Evolutionary conservation across 2,888 invertebrate genomes (phyloP), one percentile per base, ranked within the genome.

Genomic region (Conops quadrifasciatus): DNA sequence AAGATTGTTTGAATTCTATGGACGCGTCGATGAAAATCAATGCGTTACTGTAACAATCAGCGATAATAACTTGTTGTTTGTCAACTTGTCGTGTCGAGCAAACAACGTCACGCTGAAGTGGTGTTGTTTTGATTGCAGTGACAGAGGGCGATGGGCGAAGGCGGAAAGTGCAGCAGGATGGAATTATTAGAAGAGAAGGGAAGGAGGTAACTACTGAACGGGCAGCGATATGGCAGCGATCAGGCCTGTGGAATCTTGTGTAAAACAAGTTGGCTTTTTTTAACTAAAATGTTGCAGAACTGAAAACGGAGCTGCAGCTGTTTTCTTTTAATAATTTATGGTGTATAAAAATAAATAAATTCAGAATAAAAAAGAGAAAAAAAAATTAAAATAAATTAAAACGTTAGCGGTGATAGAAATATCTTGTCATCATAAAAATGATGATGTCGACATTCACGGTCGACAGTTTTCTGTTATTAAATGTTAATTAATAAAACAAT

Each of bases 1-100:
- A 16, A 59, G 47, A 49, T 62, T 62, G 62, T 68, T 30, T 62
- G 21, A 68, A 49, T 62, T 62, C 24, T 43, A 68, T 68, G 36
- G 9, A 36, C 9, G 36, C 51, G 62, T 24, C 30, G 68, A 68
- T 68, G 49, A 45, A 26, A 58, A 58, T 2, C 58, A 24, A 24
- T 24, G 47, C 64, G 47, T 26, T 63, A 13, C 16, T 51, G 36
- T 36, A 24, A 7, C 30, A 30, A 51, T 63, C 53, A 24, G 16
- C 30, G 51, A 51, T 63, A 53, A 53, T 28, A 30, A 36, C 36
- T 53, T 53, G 53, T 56, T 24, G 58, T 2, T 24, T 58, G 24
- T 58, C 58, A 58, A 56, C 26, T 58, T 58, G 58, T 58, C 58
- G 15, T 58, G 28, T 58, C 58, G 24, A 24, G 53, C 53, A 56